Evolutionary conservation across 2,797 vertebrate species (phyloP).

Genomic region (Capromys pilorides): DNA sequence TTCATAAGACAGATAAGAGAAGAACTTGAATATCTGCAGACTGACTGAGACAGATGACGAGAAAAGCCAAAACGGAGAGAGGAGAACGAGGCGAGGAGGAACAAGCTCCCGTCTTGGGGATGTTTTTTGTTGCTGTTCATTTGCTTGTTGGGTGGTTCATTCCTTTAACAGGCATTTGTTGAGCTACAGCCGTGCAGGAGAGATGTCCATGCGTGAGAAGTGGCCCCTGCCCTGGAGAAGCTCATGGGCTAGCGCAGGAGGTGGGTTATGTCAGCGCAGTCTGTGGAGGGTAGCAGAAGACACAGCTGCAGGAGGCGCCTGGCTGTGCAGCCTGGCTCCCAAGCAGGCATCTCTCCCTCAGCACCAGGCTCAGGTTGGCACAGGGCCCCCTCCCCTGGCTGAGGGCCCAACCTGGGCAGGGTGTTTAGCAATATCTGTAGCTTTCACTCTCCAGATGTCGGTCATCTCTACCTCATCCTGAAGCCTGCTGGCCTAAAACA

Average conservation of each 20-base stretch:
- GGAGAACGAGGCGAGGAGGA: not conserved
- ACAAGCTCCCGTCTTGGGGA: not conserved
- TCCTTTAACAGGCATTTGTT: conserved; percentile 12
- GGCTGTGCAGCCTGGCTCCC: not conserved
- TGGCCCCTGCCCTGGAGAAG: not conserved
- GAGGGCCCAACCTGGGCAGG: not conserved
- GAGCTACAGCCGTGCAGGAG: not conserved
- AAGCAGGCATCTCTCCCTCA: not conserved
- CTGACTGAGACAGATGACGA: not conserved
- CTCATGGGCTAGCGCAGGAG: not conserved
- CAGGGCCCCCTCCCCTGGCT: too few species aligned
- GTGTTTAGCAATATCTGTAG: rapidly evolving
- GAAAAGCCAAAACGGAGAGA: not conserved
- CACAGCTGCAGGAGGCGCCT: not conserved
- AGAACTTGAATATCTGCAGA: not conserved
- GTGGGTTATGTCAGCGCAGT: not conserved
- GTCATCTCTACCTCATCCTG: too few species aligned
- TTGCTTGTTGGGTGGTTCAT: not conserved
- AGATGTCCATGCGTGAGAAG: not conserved
- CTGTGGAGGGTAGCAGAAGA: not conserved
- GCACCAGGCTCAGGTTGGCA: rapidly evolving
- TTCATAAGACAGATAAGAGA: not conserved
- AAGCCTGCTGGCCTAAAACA: not conserved
- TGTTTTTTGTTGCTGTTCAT: not conserved
- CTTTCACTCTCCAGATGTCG: not conserved